Conservation (phyloP, 2,888 invertebrate species). For the Scaptomyza reducta region DNA sequence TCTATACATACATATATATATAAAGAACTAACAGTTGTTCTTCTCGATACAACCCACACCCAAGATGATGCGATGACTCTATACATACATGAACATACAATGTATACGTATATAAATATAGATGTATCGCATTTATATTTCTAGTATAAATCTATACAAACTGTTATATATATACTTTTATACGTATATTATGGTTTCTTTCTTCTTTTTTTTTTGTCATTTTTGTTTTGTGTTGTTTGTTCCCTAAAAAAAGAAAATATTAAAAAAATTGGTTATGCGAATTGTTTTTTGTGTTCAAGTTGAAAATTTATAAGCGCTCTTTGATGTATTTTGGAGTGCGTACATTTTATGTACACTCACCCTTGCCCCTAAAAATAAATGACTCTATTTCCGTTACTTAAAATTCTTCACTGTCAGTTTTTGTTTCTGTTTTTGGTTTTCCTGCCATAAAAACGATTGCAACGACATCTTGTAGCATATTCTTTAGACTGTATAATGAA, state of each 20-base stretch:
- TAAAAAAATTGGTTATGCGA: not conserved
- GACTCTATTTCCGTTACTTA: constrained; percentile 41
- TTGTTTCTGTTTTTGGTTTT: constrained; percentile 6
- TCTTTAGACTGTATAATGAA: constrained; percentile 16
- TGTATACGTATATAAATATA: constrained; percentile 49
- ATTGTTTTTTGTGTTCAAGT: constrained; percentile 15
- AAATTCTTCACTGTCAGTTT: constrained; percentile 24
- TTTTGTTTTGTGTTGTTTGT: constrained; percentile 20
- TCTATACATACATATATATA: constrained; percentile 7
- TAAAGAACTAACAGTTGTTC: constrained; percentile 57
- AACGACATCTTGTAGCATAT: constrained; percentile 4
- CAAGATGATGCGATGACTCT: constrained; percentile 53
- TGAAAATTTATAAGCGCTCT: constrained; percentile 35
- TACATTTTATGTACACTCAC: not conserved
- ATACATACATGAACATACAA: constrained; percentile 10
- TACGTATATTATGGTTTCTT: constrained; percentile 5
- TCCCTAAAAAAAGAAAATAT: not conserved
- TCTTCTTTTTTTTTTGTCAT: constrained; percentile 17
- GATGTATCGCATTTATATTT: constrained; percentile 25
- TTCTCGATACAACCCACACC: constrained; percentile 68
- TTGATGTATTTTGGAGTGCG: constrained; percentile 44
- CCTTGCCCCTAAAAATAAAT: constrained; percentile 34
- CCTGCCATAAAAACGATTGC: constrained; percentile 1
- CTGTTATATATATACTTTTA: constrained; percentile 19
- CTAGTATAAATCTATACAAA: constrained; percentile 16